These are phyloP conservation scores for Vanessa atalanta DNA, from an alignment of 1,140 invertebrate genomes.

Conservation along the genomic window DNA sequence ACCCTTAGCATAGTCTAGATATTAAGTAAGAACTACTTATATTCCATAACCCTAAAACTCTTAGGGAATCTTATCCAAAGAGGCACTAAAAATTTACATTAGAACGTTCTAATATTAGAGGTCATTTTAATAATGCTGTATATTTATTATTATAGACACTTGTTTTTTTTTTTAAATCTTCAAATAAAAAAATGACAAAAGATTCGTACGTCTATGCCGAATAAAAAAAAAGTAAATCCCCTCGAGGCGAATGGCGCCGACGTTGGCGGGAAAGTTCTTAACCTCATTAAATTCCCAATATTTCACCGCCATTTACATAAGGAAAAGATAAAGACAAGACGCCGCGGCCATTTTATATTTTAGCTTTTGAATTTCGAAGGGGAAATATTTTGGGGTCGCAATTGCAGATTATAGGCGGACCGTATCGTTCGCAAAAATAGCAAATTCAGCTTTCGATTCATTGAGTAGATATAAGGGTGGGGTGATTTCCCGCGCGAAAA, in stretches of 20 bases:
- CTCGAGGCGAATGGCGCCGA: constrained; percentile 44
- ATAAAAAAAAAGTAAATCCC: constrained; percentile 34
- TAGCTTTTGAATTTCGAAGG: constrained; percentile 39
- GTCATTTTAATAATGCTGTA: no score
- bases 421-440: constrained; percentile 49
- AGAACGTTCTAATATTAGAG: no score
- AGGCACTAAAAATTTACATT: no score
- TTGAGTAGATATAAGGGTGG: constrained; percentile 43
- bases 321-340: constrained; percentile 62
- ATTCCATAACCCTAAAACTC: not conserved
- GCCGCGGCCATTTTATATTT: constrained; percentile 53
- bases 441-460: constrained; percentile 47
- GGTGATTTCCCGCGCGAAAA: constrained; percentile 12
- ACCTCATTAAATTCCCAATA: constrained; percentile 55
- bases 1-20: constrained; percentile 4
- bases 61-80: no score
- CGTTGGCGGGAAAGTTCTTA: constrained; percentile 55
- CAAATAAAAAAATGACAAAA: not conserved
- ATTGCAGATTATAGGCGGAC: constrained; percentile 43
- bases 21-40: not conserved
- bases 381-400: constrained; percentile 33
- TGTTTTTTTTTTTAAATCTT: no score
- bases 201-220: not conserved
- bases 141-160: no score
- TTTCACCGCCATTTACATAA: constrained; percentile 58